These are phyloP conservation scores for Gila orcuttii DNA, from an alignment of 2,113 vertebrate genomes.

Conservation along the genomic window DNA sequence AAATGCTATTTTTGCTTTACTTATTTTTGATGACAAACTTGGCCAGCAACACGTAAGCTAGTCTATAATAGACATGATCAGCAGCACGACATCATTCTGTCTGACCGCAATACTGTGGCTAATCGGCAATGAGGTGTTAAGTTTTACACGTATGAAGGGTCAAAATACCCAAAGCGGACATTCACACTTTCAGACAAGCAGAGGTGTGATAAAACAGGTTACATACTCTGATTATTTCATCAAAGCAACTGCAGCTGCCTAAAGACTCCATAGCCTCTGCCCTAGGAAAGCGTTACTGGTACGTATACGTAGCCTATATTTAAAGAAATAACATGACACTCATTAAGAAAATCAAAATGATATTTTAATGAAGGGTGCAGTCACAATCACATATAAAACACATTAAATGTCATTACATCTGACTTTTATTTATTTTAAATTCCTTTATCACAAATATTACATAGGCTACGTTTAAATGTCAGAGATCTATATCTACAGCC, in stretches of 20 bases:
- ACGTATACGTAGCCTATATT: too few species aligned
- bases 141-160: not conserved
- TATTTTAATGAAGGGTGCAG: constrained; percentile 16
- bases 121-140: constrained; percentile 9
- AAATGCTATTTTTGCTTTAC: not conserved
- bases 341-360: not conserved
- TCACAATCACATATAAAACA: constrained; percentile 6
- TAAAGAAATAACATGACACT: not conserved
- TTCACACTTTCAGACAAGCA: constrained; percentile 41
- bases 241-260: constrained; percentile 11
- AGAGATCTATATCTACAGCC: constrained; percentile 51
- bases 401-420: not conserved
- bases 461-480: constrained; percentile 3
- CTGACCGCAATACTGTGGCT: not conserved
- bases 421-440: constrained; percentile 23
- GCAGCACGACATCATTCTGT: not conserved
- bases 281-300: not conserved
- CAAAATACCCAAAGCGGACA: constrained; percentile 2
- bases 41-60: not conserved
- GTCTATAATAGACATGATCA: not conserved
- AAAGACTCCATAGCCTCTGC: not conserved
- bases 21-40: not conserved
- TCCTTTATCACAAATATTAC: not conserved
- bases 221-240: not conserved
- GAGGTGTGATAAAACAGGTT: not conserved